Evolutionary conservation across 1,140 invertebrate species (phyloP).

Genomic region (Drosophila biarmipes): DNA sequence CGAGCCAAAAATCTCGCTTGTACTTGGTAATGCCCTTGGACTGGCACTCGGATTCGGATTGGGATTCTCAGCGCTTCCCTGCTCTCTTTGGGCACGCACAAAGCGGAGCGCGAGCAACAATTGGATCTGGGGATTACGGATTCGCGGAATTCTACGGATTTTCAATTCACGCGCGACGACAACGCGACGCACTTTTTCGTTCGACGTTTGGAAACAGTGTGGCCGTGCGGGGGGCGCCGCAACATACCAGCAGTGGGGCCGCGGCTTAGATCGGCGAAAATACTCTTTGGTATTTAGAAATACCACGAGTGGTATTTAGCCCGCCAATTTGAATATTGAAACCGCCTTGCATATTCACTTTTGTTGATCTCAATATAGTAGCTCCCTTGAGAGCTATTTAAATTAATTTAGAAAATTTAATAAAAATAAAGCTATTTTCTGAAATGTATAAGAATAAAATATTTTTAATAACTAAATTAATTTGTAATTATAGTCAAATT

Average conservation of each 20-base stretch:
- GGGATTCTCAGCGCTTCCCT: neutral
- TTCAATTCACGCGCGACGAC: constrained; percentile 48
- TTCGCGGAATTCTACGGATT: constrained; percentile 22
- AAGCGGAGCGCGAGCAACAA: constrained; percentile 20
- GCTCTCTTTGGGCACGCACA: neutral
- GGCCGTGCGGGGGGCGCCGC: neutral
- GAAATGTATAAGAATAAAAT: neutral
- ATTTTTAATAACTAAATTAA: neutral
- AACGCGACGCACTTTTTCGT: constrained; percentile 19
- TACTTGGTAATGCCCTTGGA: constrained; percentile 2
- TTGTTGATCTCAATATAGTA: no score
- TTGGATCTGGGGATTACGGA: constrained; percentile 22
- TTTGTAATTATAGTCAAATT: neutral
- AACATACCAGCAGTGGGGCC: neutral
- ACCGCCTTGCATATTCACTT: no score
- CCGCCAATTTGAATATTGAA: no score
- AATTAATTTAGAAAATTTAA: no score
- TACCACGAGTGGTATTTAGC: neutral
- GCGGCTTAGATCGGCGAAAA: neutral
- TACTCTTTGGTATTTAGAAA: neutral
- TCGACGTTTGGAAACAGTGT: constrained; percentile 14
- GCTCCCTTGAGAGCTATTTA: no score
- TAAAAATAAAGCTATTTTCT: no score
- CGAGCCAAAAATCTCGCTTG: constrained; percentile 25
- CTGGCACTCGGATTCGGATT: neutral